Base-by-base conservation (phyloP, 2,113 vertebrate species). In the Aspiorhynchus laticeps region DNA sequence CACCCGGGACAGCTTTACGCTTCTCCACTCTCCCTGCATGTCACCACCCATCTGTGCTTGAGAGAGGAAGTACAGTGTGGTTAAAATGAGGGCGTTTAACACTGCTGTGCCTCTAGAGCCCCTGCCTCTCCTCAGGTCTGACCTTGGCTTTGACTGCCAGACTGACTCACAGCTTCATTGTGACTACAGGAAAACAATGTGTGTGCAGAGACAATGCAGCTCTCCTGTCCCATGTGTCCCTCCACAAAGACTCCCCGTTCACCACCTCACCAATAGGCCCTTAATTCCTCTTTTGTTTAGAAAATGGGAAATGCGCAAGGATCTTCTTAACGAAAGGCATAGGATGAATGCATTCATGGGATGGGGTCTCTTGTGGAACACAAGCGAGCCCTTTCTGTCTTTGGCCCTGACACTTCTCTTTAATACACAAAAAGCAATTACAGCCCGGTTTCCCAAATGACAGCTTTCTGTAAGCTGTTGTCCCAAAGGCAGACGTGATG, bases 231-330 rank as follows among this genome's bases (percentile, higher is more conserved):
- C 63, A 33, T 56, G 61, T 56, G 80, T 59, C 46, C n/a, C 56
- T 53, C 71, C 26, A 48, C 80, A 51, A 48, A 65, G 79, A 46
- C 26, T 61, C 71, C 41, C 86, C 53, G 85, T 86, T 80, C 59
- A 31, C 85, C 77, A 31, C 85, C 77, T 80, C 77, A 28, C 73
- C 59, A 85, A 82, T 38, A 85, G 79, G 43, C 59, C 79, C 15
- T 86, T 88, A 88, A 86, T 86, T 83, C 80, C 85, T 76, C 87
- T 83, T 88, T 88, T 86, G 87, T 88, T 65, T 33, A 5, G 73
- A 53, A 82, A 85, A 85, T 81, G 83, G 77, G 26, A 88, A 82
- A 82, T 81, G 76, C n/a, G 33, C 53, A 56, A 80, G 51, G 69
- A 75, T 81, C 85, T 81, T 81, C 85, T 36, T 76, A 46, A 48